Base-by-base conservation (phyloP, 1,140 invertebrate species). In the Brachystomella parvula region DNA sequence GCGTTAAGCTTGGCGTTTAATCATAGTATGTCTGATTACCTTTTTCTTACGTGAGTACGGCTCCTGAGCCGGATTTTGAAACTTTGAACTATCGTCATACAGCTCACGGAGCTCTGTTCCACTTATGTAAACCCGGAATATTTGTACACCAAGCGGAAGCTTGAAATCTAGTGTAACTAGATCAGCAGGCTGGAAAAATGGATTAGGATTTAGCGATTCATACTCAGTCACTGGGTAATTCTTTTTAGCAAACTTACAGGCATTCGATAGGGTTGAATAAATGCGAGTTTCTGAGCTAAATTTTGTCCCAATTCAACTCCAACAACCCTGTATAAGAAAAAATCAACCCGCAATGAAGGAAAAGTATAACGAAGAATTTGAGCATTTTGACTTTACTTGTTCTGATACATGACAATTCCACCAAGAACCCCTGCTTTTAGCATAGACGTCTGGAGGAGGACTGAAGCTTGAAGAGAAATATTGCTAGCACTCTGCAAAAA, bases 261-360 rank as follows among this genome's bases (percentile, higher is more conserved):
- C 74, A 90, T 86, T 73, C 87, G 80, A 73, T 87, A 88, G 2
- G 89, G 89, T 81, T 91, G 88, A 33, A 87, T 87, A 32, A 90
- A 82, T 26, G 89, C 85, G 3, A 92, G 76, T 74, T 84, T 83
- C 71, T 90, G 90, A 1, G 89, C 89, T 63, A 89, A 77, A 67
- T 84, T 82, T 63, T 86, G 81, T 71, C 82, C 84, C 17, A 92
- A 78, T 74, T 91, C 88, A 0, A 89, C 87, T 21, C 86, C 85
- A 61, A 92, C 84, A 70, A 90, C 86, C 78, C 88, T 90, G 73
- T 67, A 69, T 2, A 26, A 21, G 3, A 47, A 49, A 49, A 61
- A 63, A n/a, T n/a, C n/a, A n/a, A n/a, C n/a, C n/a, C n/a, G n/a
- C n/a, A n/a, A n/a, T 47, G 2, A 30, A 68, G 33, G 53, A 61